Evolutionary conservation across 1,140 invertebrate species (phyloP), one percentile per base, ranked within the genome.

Genomic region (Araneus ventricosus): DNA sequence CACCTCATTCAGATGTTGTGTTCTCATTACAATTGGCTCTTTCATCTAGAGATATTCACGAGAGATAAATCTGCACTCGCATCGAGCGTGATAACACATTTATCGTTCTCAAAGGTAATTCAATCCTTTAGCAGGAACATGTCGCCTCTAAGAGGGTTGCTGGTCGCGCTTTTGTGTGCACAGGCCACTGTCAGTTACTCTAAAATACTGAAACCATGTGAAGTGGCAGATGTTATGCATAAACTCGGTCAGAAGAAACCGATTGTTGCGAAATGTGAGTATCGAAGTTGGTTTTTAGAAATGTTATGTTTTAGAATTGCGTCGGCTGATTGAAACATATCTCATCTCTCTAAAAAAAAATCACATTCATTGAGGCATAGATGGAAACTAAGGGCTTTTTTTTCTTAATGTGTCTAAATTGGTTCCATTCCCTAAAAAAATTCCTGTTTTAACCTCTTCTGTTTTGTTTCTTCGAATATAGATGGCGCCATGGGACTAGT

Each of bases 221-320:
- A 86, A 17, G 90, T 92, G 3, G 90, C 90, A 2, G 39, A 52
- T 27, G 82, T 57, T 7, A 92, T 92, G 90, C 61, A 37, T 5
- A 85, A 34, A 22, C 34, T 92, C 3, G 90, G 90, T 0, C 80
- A 92, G n/a, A 92, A 86, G 8, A 92, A 86, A 86, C 1, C 30
- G 6, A 75, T 52, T 41, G 39, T 75, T 30, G 37, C 90, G 5
- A 85, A 79, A 82, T 92, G 90, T 92, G 52, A 92, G 90, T 88
- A 30, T 22, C 41, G 4, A 27, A 14, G 8, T 67, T 67, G 10
- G 6, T 67, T 61, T 61, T 61, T 17, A 61, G 24, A 61, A 20
- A 61, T 6, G 5, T 61, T 14, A 52, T 52, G 45, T 52, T 52
- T 14, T 14, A 14, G 10, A 14, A 14, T 52, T 14, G 17, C 10